Conservation (phyloP, 2,113 vertebrate genomes). For the Catharus fuscescens region DNA sequence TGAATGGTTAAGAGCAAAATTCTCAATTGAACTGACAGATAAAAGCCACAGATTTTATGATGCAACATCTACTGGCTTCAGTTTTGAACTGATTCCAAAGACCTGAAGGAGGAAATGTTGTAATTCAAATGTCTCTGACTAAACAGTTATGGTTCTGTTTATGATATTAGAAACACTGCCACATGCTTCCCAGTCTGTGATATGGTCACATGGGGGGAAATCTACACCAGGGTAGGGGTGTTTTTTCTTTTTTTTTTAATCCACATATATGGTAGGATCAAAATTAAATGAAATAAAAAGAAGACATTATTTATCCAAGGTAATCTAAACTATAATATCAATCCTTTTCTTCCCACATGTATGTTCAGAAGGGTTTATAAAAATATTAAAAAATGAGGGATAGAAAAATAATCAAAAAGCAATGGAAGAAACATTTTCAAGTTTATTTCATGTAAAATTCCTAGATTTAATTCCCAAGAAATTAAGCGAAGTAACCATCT, state of each 20-base stretch:
- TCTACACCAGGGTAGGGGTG: neutral
- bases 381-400: neutral
- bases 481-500: neutral
- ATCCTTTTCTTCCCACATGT: neutral
- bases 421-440: neutral
- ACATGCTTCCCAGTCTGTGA: conserved; percentile 12
- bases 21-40: neutral
- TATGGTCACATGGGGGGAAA: neutral
- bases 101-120: neutral
- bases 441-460: neutral
- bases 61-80: neutral
- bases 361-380: neutral
- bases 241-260: neutral
- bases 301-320: neutral
- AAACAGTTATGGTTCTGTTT: conserved; percentile 29
- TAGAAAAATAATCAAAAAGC: neutral
- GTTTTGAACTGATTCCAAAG: conserved; percentile 1
- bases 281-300: neutral
- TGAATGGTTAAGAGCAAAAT: neutral
- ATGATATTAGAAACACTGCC: neutral
- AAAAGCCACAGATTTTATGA: neutral
- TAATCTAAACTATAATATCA: neutral
- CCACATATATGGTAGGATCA: neutral
- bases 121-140: conserved; percentile 17
- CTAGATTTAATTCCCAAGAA: neutral